Percentiles rank a stretch among this genome's conserved stretches.
These are phyloP conservation scores for Zaprionus tsacasi DNA, from an alignment of 1,140 invertebrate species.

Conservation along the genomic window DNA sequence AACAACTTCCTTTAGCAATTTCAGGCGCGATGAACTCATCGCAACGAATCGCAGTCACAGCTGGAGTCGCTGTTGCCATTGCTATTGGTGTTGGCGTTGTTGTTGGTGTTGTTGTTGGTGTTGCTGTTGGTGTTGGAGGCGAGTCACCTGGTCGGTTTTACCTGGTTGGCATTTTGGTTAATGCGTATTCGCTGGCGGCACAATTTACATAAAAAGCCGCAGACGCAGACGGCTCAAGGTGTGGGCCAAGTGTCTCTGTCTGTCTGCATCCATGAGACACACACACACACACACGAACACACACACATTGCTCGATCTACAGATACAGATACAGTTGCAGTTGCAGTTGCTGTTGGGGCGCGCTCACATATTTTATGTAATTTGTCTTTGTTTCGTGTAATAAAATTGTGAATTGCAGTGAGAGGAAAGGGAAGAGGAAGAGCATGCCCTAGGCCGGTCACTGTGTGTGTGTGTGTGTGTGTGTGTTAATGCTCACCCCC, in stretches of 20 bases:
- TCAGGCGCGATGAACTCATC: constrained; percentile 77
- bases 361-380: constrained; percentile 82
- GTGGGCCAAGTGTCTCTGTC: constrained; percentile 53
- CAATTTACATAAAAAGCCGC: constrained; percentile 77
- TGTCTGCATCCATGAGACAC: constrained; percentile 42
- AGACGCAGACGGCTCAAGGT: constrained; percentile 63
- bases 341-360: constrained; percentile 24
- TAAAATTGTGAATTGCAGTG: constrained; percentile 72
- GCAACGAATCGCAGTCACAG: neutral
- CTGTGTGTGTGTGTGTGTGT: constrained; percentile 34
- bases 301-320: constrained; percentile 19
- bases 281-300: constrained; percentile 19
- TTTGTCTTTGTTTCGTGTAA: constrained; percentile 83
- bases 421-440: constrained; percentile 54
- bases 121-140: neutral
- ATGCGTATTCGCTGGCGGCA: constrained; percentile 64
- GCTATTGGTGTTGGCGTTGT: too few relatives aligned
- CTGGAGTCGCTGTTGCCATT: too few relatives aligned
- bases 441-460: constrained; percentile 37
- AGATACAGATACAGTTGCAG: constrained; percentile 38
- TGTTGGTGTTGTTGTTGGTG: neutral
- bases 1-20: constrained; percentile 82
- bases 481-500: constrained; percentile 55
- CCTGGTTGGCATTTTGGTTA: constrained; percentile 44
- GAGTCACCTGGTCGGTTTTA: constrained; percentile 6